phyloP scores from a whole-genome alignment of 1,140 invertebrate genomes.

The Drosophila kanapiae region DNA sequence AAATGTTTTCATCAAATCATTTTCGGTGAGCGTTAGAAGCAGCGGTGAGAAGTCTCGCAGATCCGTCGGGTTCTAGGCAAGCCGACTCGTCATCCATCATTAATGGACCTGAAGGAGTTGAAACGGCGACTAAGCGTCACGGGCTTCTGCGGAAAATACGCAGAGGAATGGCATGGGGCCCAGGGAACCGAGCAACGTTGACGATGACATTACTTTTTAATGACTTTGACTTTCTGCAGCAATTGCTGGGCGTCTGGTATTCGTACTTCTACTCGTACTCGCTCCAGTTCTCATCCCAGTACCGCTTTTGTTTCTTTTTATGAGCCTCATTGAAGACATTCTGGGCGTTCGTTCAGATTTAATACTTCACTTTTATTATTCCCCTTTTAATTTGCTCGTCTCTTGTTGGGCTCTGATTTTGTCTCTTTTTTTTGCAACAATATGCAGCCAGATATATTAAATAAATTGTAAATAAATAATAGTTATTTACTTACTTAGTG shows the following conservation, averaged over 20 bases:
- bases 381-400: slow-evolving; percentile 13
- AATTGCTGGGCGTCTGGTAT: slow-evolving; percentile 65
- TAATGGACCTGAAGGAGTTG: slow-evolving; percentile 79
- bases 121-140: slow-evolving; percentile 54
- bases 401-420: slow-evolving; percentile 15
- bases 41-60: slow-evolving; percentile 15
- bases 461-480: not conserved
- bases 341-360: slow-evolving; percentile 45
- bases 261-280: not conserved
- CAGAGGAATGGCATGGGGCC: not conserved
- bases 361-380: slow-evolving; percentile 28
- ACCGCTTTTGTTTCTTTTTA: slow-evolving; percentile 44
- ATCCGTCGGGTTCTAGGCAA: slow-evolving; percentile 10
- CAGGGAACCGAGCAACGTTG: slow-evolving; percentile 54
- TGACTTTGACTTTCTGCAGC: slow-evolving; percentile 83
- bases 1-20: slow-evolving; percentile 84
- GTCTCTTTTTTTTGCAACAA: not conserved
- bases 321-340: slow-evolving; percentile 55
- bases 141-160: slow-evolving; percentile 19
- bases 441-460: not conserved
- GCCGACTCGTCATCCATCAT: slow-evolving; percentile 76
- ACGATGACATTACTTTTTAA: slow-evolving; percentile 84
- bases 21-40: slow-evolving; percentile 56
- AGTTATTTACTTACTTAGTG: not conserved
- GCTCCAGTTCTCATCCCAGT: not conserved